Evolutionary conservation across 2,888 invertebrate species (phyloP), one percentile per base, ranked within the genome.

Genomic region (Parasteatoda lunata): DNA sequence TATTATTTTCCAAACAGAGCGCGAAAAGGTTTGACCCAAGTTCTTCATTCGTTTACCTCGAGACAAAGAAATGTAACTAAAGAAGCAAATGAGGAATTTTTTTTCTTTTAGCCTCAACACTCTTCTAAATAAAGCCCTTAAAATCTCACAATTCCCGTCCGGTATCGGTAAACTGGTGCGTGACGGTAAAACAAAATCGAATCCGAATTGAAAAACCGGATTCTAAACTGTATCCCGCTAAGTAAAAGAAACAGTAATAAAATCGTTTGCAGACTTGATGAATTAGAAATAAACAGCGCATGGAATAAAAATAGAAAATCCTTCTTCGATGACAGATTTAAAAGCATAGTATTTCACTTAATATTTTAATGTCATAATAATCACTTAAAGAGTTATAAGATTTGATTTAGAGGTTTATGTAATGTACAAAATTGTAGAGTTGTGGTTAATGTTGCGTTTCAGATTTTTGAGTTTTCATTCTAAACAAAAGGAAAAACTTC

Each of bases 1-100:
- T 30, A 72, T 72, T 49, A 48, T 52, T 48, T 48, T 51, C 15
- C 72, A 72, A 72, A 72, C 52, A 72, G 72, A 72, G 72, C 72
- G 72, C 49, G 72, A 72, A 72, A 59, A 72, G 51, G 51, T 72
- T 51, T 72, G 72, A 72, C 72, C 72, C 52, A 52, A 72, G 15
- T n/a, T 7, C 30, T 48, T 15, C 72, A 15, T n/a, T 72, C 69
- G 51, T 72, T 72, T 72, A 72, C 72, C 52, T 47, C 13, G 52
- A 72, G 15, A 72, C 72, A 51, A 49, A 15, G 15, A n/a, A 15
- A 7, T 13, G n/a, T 51, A n/a, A 51, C 72, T 13, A 72, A n/a
- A 15, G n/a, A 72, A 51, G 15, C 13, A 52, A 72, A 48, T 30
- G 51, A 48, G 15, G 52, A 72, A 48, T 48, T 49, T 51, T 51